Conservation (phyloP, 2,113 vertebrate genomes). For the Gulo gulo region DNA sequence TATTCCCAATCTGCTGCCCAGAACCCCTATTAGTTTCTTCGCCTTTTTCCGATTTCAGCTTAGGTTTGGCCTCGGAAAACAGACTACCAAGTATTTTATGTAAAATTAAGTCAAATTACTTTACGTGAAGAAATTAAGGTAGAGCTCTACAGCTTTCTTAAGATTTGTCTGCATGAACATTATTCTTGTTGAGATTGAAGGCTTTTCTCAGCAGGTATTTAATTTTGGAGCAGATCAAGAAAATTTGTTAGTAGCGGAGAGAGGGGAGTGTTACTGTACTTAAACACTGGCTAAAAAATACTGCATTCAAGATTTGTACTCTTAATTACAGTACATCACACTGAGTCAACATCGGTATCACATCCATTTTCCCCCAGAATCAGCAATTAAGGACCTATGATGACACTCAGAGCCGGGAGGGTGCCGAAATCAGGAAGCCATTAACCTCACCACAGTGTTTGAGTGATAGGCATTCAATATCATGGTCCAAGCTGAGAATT, state of each 20-base stretch:
- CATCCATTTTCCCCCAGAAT: background rate
- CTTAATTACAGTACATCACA: background rate
- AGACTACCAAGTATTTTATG: background rate
- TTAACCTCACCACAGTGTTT: conserved; percentile 18
- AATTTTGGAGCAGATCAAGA: background rate
- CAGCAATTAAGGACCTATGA: background rate
- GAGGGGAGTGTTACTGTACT: background rate
- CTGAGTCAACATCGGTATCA: background rate
- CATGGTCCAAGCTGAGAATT: background rate
- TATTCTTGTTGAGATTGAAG: background rate
- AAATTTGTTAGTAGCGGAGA: background rate
- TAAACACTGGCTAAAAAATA: background rate
- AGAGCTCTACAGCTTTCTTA: background rate
- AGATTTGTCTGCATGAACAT: background rate
- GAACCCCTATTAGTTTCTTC: background rate
- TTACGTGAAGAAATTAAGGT: background rate
- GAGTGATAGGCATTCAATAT: background rate
- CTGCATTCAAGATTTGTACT: background rate
- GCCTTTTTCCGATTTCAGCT: background rate
- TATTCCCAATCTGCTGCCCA: background rate
- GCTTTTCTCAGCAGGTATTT: background rate
- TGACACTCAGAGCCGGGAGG: background rate
- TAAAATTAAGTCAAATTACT: background rate
- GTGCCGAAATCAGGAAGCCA: background rate
- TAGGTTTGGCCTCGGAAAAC: background rate